A percentile compares a stretch with the other conserved stretches of the same genome.
Evolutionary conservation across 2,797 vertebrate genomes (phyloP).

Genomic region (Thamnophis elegans): DNA sequence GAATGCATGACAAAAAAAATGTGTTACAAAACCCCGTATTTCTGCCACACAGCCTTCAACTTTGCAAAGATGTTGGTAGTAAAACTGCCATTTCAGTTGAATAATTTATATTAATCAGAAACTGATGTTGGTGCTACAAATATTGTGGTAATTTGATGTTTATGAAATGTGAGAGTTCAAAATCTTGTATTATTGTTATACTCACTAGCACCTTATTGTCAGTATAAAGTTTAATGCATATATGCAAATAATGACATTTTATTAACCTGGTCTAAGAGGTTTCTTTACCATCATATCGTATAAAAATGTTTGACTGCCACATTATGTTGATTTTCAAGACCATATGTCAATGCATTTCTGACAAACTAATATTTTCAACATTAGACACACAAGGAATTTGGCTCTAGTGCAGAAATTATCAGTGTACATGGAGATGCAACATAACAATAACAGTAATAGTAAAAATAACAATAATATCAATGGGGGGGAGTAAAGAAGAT

Average conservation of each 20-base stretch:
- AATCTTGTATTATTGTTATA: slow-evolving; percentile 32
- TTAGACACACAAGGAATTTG: not conserved
- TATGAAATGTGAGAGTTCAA: not conserved
- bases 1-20: not conserved
- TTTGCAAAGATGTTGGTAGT: not conserved
- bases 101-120: not conserved
- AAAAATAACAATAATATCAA: not conserved
- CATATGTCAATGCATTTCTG: slow-evolving; percentile 10
- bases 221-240: slow-evolving; percentile 18
- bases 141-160: not conserved
- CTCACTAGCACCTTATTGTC: slow-evolving; percentile 4
- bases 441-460: not conserved
- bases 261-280: slow-evolving; percentile 33
- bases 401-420: not conserved
- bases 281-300: not conserved
- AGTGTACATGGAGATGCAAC: not conserved
- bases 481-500: not conserved
- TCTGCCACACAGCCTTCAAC: not conserved
- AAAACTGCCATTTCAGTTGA: not conserved
- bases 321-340: slow-evolving; percentile 23
- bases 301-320: slow-evolving; percentile 26
- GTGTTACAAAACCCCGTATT: not conserved
- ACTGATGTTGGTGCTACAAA: too few relatives aligned
- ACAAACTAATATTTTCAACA: slow-evolving; percentile 18
- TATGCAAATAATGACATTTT: slow-evolving; percentile 23